These are phyloP conservation scores for Drosophila pseudoananassae DNA, from an alignment of 1,140 invertebrate species.

Conservation along the genomic window DNA sequence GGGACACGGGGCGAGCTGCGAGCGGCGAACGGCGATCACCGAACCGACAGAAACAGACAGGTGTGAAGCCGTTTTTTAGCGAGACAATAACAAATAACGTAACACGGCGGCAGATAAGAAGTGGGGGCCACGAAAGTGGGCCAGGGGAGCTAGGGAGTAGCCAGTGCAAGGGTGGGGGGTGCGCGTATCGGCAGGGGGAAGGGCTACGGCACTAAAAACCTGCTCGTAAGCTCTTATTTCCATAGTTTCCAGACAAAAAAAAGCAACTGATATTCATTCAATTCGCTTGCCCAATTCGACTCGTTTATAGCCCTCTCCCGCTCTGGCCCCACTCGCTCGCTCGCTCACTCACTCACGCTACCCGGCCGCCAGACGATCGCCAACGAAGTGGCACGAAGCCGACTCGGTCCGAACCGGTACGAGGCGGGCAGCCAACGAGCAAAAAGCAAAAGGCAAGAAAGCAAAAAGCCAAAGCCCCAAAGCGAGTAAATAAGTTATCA, in stretches of 20 bases:
- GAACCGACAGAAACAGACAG: constrained; percentile 31
- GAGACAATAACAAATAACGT: constrained; percentile 67
- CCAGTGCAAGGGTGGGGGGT: not conserved
- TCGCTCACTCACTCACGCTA: constrained; percentile 27
- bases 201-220: constrained; percentile 46
- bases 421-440: constrained; percentile 43
- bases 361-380: constrained; percentile 10
- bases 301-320: constrained; percentile 23
- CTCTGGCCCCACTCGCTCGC: constrained; percentile 1
- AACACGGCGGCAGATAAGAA: constrained; percentile 64
- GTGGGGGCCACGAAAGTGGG: not conserved
- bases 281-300: constrained; percentile 60
- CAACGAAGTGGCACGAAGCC: constrained; percentile 24
- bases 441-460: constrained; percentile 13
- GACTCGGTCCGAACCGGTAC: constrained; percentile 17
- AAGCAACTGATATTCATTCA: constrained; percentile 66
- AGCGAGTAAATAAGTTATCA: constrained; percentile 80
- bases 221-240: constrained; percentile 40
- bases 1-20: not conserved
- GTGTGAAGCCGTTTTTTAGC: constrained; percentile 71
- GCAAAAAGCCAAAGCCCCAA: constrained; percentile 46
- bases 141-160: not conserved
- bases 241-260: constrained; percentile 20
- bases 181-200: not conserved
- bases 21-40: constrained; percentile 12